Conservation (phyloP, 2,113 vertebrate genomes). For the Recurvirostra avosetta region DNA sequence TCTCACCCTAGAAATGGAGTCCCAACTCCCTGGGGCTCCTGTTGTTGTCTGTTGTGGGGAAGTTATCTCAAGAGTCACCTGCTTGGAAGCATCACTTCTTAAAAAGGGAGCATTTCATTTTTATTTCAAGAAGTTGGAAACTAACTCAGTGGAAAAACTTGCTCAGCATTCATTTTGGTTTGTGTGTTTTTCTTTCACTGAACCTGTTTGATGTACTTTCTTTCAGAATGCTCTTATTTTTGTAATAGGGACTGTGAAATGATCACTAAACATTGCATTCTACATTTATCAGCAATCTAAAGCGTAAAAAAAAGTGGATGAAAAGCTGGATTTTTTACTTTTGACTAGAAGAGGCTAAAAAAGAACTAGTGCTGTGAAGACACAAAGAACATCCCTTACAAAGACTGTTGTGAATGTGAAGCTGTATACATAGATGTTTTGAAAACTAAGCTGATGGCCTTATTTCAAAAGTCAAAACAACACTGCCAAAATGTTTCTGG, state of each 20-base stretch:
- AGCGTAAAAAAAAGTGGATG: background rate
- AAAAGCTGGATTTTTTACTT: background rate
- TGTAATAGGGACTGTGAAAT: background rate
- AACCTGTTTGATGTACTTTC: background rate
- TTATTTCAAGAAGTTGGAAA: background rate
- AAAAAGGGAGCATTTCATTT: background rate
- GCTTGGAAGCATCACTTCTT: background rate
- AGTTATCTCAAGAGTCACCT: background rate
- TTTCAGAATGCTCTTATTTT: background rate
- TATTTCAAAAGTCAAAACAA: background rate
- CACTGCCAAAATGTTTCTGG: background rate
- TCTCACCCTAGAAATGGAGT: background rate
- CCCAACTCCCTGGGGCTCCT: background rate
- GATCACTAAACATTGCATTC: background rate
- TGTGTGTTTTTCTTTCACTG: background rate
- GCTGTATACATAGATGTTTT: background rate
- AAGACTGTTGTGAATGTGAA: background rate
- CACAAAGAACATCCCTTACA: background rate
- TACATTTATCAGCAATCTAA: background rate
- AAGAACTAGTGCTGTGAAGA: background rate
- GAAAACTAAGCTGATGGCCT: background rate
- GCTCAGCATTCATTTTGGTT: fast-evolving
- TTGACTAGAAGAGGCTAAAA: background rate
- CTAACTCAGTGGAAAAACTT: background rate
- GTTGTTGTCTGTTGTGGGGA: background rate